Conservation (phyloP, 2,797 vertebrate genomes). For the Mustela erminea region DNA sequence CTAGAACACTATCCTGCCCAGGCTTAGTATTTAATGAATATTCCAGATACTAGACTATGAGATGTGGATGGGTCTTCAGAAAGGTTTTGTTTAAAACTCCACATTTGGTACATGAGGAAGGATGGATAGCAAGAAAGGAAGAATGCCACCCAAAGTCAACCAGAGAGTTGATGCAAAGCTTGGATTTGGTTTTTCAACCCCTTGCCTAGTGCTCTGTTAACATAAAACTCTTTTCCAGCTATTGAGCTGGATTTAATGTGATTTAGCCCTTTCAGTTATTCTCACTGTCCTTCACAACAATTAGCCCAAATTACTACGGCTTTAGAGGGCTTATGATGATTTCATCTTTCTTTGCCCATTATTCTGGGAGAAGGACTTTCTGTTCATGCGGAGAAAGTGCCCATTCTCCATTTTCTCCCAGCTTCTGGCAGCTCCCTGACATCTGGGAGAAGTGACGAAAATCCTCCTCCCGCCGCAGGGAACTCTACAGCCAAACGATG, state of each 20-base stretch:
- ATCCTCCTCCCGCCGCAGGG: background rate
- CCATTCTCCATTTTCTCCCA: constrained; percentile 50
- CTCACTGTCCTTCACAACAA: constrained; percentile 40
- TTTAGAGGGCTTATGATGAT: constrained; percentile 58
- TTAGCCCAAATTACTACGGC: constrained; percentile 52
- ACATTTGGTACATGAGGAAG: constrained; percentile 5
- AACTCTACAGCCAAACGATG: constrained; percentile 15
- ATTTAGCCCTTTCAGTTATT: constrained; percentile 61
- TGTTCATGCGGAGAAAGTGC: constrained; percentile 51
- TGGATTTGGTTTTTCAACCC: background rate
- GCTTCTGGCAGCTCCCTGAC: constrained; percentile 47
- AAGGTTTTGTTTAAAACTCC: background rate
- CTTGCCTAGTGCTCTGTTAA: background rate
- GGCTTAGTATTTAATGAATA: background rate
- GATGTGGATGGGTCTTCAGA: background rate
- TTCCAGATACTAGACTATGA: background rate
- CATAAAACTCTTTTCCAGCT: background rate
- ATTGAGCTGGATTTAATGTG: constrained; percentile 50
- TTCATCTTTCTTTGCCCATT: constrained; percentile 60
- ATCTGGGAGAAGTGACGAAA: constrained; percentile 56
- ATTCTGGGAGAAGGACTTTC: constrained; percentile 15
- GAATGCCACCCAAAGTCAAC: background rate
- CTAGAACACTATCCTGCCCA: background rate
- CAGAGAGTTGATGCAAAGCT: background rate
- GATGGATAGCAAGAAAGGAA: background rate